Percentiles rank a stretch among this genome's conserved stretches.
Evolutionary conservation across 2,888 invertebrate genomes (phyloP).

Genomic region (Nephrocerus scutellatus): DNA sequence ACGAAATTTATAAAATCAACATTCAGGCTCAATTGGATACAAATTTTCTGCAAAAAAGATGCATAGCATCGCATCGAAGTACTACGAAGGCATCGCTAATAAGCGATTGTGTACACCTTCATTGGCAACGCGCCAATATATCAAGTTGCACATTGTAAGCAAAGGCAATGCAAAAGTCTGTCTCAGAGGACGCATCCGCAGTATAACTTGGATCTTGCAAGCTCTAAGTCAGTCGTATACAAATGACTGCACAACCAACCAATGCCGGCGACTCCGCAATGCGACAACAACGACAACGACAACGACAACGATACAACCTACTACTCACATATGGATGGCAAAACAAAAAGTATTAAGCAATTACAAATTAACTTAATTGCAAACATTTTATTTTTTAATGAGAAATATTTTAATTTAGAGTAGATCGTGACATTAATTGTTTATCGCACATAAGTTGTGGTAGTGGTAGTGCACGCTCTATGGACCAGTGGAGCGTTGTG

Average conservation of each 20-base stretch:
- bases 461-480: neutral
- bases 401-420: slow-evolving; percentile 40
- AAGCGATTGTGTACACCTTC: too few species aligned
- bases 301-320: neutral
- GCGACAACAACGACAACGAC: neutral
- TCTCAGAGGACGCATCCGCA: neutral
- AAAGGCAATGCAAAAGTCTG: neutral
- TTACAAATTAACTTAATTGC: slow-evolving; percentile 43
- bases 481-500: neutral
- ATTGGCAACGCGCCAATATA: too few species aligned
- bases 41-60: too few species aligned
- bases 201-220: too few species aligned
- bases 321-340: neutral
- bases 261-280: too few species aligned
- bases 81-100: too few species aligned
- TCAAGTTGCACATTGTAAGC: too few species aligned
- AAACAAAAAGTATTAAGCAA: slow-evolving; percentile 37
- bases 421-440: slow-evolving; percentile 40
- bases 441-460: slow-evolving; percentile 28
- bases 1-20: too few species aligned
- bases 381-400: slow-evolving; percentile 40
- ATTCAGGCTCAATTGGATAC: too few species aligned
- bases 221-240: too few species aligned
- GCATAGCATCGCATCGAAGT: too few species aligned
- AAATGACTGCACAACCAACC: too few species aligned